Evolutionary conservation across 2,888 invertebrate species (phyloP), one percentile per base, ranked within the genome.

Genomic region (Drosophila putrida): DNA sequence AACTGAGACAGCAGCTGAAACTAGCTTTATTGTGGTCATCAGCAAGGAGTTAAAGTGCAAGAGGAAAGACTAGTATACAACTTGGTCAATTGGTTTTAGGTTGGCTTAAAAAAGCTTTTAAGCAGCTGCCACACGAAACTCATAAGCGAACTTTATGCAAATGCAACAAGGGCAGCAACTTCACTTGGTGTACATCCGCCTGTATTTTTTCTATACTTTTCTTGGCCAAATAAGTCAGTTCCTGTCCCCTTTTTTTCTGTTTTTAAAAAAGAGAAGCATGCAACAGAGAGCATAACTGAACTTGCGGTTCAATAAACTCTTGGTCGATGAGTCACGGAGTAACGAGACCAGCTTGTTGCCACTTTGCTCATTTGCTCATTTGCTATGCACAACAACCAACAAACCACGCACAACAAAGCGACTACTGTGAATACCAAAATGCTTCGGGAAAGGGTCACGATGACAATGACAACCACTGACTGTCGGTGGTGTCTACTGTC

Each of bases 131-230:
- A 44, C 63, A 60, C 41, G 43, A 58, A 78, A 86, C 80, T 85
- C 83, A 88, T 88, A 85, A 83, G 81, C 75, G 51, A 88, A 85
- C 71, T 85, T 89, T 89, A 85, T 85, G 85, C 87, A 85, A 85
- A 87, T 87, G 71, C 70, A 73, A 51, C 60, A 51, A 31, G 46
- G 41, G 36, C 27, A 35, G 47, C 28, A 46, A 13, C 33, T 44
- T 35, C 46, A 38, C 44, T 53, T 53, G 46, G 13, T 13, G 27
- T n/a, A 61, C 53, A 54, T 57, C 41, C 57, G 57, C n/a, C 36
- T 13, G 44, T 35, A 38, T 9, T 28, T 28, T 6, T 43, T 46
- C 3, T 20, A 20, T 20, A 20, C 0, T 20, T 20, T 20, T 20
- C 20, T 33, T 62, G 61, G 66, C 86, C 78, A 73, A 88, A 85